phyloP scores from a whole-genome alignment of 1,140 invertebrate species.

The Papilio machaon region DNA sequence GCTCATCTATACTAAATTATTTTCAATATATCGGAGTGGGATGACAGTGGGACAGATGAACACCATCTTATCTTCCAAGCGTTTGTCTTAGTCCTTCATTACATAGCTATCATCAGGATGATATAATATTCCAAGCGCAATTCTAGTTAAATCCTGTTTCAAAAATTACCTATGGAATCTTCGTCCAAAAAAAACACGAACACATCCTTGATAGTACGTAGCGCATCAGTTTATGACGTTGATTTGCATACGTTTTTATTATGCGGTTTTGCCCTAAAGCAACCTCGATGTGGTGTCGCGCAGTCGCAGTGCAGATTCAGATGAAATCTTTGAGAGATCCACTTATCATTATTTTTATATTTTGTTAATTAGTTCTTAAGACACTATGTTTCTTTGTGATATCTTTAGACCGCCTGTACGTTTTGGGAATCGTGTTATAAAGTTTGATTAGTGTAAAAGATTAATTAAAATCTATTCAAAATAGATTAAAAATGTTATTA shows the following conservation, averaged over 20 bases:
- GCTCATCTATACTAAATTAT: not conserved
- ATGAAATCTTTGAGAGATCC: not conserved
- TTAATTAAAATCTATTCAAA: not conserved
- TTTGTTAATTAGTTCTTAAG: not conserved
- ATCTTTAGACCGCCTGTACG: not conserved
- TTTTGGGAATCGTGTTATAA: not conserved
- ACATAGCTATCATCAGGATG: too few relatives aligned
- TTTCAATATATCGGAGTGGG: not conserved
- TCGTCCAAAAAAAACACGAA: not conserved
- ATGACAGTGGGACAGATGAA: not conserved
- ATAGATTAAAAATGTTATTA: not conserved
- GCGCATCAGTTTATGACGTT: constrained; percentile 13
- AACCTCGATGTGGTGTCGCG: not conserved
- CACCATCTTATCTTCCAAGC: too few relatives aligned
- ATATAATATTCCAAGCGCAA: not conserved
- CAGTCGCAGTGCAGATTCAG: not conserved
- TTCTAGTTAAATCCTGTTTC: not conserved
- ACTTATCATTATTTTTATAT: not conserved
- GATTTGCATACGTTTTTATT: constrained; percentile 21
- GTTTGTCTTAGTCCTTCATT: too few relatives aligned
- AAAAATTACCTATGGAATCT: not conserved
- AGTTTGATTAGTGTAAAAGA: too few relatives aligned
- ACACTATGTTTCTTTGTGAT: not conserved
- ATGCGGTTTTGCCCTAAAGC: not conserved
- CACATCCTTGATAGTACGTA: constrained; percentile 2